Conservation (phyloP, 2,113 vertebrate genomes). For the Neodontobutis hainanensis region DNA sequence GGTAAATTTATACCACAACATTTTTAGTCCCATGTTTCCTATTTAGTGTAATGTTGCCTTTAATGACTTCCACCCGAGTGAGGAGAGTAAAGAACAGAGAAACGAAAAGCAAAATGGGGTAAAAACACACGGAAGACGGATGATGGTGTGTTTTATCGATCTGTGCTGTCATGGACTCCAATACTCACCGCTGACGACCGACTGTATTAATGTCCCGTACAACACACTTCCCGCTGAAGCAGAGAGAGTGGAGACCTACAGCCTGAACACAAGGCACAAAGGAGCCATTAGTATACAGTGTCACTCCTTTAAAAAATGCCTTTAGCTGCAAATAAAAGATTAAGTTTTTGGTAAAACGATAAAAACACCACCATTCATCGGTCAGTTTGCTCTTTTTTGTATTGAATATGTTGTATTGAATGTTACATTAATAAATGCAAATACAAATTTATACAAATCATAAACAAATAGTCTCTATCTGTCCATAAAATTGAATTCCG, state of each 20-base stretch:
- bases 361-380: too few relatives aligned
- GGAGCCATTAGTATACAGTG: not conserved
- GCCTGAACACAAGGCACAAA: too few relatives aligned
- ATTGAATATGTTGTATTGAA: too few relatives aligned
- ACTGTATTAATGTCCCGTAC: constrained; percentile 17
- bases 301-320: not conserved
- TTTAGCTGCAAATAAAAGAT: too few relatives aligned
- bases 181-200: constrained; percentile 28
- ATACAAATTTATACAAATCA: too few relatives aligned
- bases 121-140: not conserved
- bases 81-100: not conserved
- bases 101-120: not conserved
- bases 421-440: too few relatives aligned
- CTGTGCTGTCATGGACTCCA: constrained; percentile 32
- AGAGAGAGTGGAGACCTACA: not conserved
- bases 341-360: too few relatives aligned
- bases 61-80: constrained; percentile 1
- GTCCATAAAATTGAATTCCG: too few relatives aligned
- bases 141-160: constrained; percentile 45
- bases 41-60: not conserved
- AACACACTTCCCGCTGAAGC: not conserved
- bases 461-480: too few relatives aligned
- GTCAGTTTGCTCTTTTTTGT: too few relatives aligned
- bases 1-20: too few relatives aligned
- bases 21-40: not conserved